Conservation (phyloP, 1,140 invertebrate genomes). For the Bombus vancouverensis region DNA sequence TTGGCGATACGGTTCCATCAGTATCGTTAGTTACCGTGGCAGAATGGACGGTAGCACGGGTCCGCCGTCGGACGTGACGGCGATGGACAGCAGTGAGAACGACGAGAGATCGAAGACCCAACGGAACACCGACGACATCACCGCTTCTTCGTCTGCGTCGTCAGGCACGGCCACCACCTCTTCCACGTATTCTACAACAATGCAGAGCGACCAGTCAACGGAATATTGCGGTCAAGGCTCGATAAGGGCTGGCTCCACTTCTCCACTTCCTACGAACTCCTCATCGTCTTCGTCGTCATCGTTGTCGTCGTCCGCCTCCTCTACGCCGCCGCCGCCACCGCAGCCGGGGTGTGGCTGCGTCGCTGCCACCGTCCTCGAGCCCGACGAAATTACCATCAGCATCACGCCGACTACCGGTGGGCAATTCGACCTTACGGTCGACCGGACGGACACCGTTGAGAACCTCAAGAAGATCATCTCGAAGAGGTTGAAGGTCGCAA, state of each 20-base stretch:
- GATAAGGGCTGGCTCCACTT: constrained; percentile 43
- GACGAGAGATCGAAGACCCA: constrained; percentile 49
- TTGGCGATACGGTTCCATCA: neutral
- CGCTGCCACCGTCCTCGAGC: constrained; percentile 76
- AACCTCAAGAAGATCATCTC: constrained; percentile 95
- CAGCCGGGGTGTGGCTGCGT: constrained; percentile 84
- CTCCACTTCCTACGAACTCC: constrained; percentile 39
- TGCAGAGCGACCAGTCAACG: neutral
- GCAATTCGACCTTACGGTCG: constrained; percentile 91
- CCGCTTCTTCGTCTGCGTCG: neutral
- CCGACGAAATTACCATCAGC: constrained; percentile 89
- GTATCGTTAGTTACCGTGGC: constrained; percentile 41
- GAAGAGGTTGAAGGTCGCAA: constrained; percentile 95
- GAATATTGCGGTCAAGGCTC: constrained; percentile 44
- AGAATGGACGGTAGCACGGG: constrained; percentile 76
- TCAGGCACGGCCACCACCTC: neutral
- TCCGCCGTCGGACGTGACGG: constrained; percentile 71
- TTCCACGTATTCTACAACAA: constrained; percentile 11
- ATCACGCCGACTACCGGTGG: constrained; percentile 95
- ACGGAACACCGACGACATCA: constrained; percentile 31
- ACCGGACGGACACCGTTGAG: constrained; percentile 91
- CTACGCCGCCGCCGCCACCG: constrained; percentile 56
- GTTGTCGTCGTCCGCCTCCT: constrained; percentile 21
- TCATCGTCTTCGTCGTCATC: constrained; percentile 41
- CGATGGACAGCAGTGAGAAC: constrained; percentile 69